A percentile compares a stretch with the other conserved stretches of the same genome.
phyloP scores from a whole-genome alignment of 1,140 invertebrate species.

The Drosophila virilis region DNA sequence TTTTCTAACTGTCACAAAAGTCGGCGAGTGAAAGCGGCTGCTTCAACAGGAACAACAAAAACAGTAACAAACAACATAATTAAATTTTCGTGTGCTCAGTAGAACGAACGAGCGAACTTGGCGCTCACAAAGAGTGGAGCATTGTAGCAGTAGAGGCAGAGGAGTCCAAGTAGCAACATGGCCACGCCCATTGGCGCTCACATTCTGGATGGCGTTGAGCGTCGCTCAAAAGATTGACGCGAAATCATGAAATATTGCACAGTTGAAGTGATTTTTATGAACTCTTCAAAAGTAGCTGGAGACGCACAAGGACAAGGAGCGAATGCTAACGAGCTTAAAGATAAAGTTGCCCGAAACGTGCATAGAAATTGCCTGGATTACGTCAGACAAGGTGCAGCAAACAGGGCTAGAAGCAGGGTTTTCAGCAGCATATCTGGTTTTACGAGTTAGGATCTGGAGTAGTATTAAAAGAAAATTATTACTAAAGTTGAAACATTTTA shows the following conservation, averaged over 20 bases:
- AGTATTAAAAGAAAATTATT: neutral
- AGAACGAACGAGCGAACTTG: conserved; percentile 57
- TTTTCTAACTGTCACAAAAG: conserved; percentile 58
- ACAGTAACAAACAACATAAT: conserved; percentile 55
- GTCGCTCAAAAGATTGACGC: conserved; percentile 64
- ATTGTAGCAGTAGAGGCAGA: neutral
- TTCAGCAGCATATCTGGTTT: neutral
- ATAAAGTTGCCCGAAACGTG: conserved; percentile 47
- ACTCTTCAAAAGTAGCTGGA: conserved; percentile 66
- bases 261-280: conserved; percentile 80
- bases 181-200: conserved; percentile 1
- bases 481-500: no score
- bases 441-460: neutral
- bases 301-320: conserved; percentile 2
- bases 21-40: conserved; percentile 42
- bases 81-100: conserved; percentile 70
- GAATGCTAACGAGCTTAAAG: conserved; percentile 70
- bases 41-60: conserved; percentile 18
- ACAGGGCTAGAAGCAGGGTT: neutral
- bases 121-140: conserved; percentile 36
- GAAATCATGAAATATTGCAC: conserved; percentile 76
- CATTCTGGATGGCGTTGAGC: conserved; percentile 19
- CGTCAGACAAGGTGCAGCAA: conserved; percentile 1
- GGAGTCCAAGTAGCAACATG: neutral
- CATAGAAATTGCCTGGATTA: conserved; percentile 42